phyloP scores from a whole-genome alignment of 2,888 invertebrate species.

The Megastigmus dorsalis region DNA sequence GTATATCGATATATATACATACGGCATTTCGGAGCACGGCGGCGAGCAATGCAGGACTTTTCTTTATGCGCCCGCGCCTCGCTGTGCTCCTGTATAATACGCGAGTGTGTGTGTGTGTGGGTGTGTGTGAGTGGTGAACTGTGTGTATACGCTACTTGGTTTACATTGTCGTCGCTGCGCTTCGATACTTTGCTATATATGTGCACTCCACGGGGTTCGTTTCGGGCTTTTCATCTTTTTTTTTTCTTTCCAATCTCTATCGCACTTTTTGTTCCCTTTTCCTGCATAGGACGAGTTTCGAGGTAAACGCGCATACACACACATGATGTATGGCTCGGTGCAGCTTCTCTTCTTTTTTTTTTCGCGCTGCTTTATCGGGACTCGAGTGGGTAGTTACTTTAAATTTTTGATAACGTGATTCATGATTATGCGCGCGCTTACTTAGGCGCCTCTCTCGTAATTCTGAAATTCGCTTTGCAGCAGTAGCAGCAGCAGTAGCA shows the following conservation, averaged over 20 bases:
- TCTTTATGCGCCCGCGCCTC: not conserved
- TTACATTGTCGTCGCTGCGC: not conserved
- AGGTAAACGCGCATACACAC: not conserved
- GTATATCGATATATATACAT: slow-evolving; percentile 18
- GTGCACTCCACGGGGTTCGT: too few relatives aligned
- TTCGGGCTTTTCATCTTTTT: too few relatives aligned
- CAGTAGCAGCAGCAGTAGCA: too few relatives aligned
- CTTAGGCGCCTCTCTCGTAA: not conserved
- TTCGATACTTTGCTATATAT: not conserved
- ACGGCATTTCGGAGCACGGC: slow-evolving; percentile 10
- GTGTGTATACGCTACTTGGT: too few relatives aligned
- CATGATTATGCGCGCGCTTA: slow-evolving; percentile 46
- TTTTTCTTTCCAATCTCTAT: not conserved
- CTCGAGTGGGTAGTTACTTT: slow-evolving; percentile 2
- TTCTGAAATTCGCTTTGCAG: not conserved
- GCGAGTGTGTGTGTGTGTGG: too few relatives aligned
- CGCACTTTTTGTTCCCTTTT: too few relatives aligned
- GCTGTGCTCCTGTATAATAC: slow-evolving; percentile 3
- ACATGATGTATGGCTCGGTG: not conserved
- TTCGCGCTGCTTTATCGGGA: not conserved
- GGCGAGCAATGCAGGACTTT: slow-evolving; percentile 5
- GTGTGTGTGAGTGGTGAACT: too few relatives aligned
- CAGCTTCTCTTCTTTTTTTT: not conserved
- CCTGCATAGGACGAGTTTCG: too few relatives aligned
- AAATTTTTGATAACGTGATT: slow-evolving; percentile 51